Evolutionary conservation across 2,113 vertebrate species (phyloP), one percentile per base, ranked within the genome.

Genomic region (Plecturocebus donacophilus): DNA sequence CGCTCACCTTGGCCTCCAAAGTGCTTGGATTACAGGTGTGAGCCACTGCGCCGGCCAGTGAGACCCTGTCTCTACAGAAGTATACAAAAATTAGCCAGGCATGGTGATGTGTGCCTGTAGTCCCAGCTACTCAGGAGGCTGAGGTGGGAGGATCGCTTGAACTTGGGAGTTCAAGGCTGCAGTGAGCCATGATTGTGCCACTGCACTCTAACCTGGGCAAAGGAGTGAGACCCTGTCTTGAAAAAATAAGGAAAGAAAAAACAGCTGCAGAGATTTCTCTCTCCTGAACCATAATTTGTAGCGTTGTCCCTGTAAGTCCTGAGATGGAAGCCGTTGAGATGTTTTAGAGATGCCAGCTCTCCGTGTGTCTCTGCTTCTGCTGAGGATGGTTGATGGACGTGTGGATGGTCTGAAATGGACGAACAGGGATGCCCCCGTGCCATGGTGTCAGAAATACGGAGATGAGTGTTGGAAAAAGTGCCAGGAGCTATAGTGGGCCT

Each of bases 301-400:
- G 13, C 17, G 66, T 35, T 68, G 32, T 35, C 3, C 64, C 66
- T 32, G 64, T 35, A 17, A 68, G 16, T 68, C 6, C 66, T 68
- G 66, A 35, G 13, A 35, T 16, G 1, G 32, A 68, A 8, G 30
- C 66, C 5, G 6, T 13, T 35, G 27, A 68, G 66, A 7, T 25
- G 20, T 0, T 35, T 68, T 35, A 3, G 0, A 35, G 66, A 32
- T 1, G 32, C 30, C 32, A 17, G 66, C 66, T 35, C 32, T 30
- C 13, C 6, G 21, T 45, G 27, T 75, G 73, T 27, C 10, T 75
- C 23, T 30, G 23, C 11, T 8, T 45, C 73, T 76, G 73, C 45
- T 2, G 38, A 23, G 2, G 8, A 6, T 70, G 3, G 16, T 8
- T 38, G 35, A n/a, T 70, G 68, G 7, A n/a, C 3, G 19, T 0